Conservation (phyloP, 1,140 invertebrate species). For the Steinernema feltiae region DNA sequence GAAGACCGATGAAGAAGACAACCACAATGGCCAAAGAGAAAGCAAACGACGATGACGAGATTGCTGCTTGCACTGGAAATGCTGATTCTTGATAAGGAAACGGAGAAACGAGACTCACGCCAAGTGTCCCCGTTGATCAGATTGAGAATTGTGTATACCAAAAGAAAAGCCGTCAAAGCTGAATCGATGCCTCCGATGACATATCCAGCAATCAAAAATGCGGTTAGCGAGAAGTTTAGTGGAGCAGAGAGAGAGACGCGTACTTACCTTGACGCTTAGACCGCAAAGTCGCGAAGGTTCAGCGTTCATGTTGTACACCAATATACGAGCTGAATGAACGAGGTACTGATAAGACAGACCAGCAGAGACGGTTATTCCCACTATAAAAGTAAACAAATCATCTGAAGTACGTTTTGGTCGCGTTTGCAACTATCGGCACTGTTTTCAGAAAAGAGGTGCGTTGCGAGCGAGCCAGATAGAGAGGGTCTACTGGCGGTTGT, state of each 20-base stretch:
- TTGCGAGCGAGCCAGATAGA: no score
- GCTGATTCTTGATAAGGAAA: background rate
- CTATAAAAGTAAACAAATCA: background rate
- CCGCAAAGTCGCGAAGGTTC: background rate
- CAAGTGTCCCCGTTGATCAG: slow-evolving; percentile 4
- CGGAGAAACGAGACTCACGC: background rate
- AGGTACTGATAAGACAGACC: background rate
- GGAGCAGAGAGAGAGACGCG: background rate
- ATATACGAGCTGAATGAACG: background rate
- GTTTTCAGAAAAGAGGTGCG: no score
- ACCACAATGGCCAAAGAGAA: background rate
- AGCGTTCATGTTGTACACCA: background rate
- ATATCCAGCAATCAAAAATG: background rate
- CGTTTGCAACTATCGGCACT: slow-evolving; percentile 76
- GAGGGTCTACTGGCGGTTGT: no score
- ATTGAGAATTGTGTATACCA: background rate
- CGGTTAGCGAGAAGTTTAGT: background rate
- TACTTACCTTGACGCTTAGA: background rate
- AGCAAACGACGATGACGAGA: background rate
- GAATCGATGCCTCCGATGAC: background rate
- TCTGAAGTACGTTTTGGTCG: background rate
- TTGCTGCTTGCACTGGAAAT: background rate
- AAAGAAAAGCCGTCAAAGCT: background rate
- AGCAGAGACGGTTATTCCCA: background rate
- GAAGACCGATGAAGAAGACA: background rate